These are phyloP conservation scores for Agrilus cyanescens DNA, from an alignment of 2,888 invertebrate species.

Conservation along the genomic window DNA sequence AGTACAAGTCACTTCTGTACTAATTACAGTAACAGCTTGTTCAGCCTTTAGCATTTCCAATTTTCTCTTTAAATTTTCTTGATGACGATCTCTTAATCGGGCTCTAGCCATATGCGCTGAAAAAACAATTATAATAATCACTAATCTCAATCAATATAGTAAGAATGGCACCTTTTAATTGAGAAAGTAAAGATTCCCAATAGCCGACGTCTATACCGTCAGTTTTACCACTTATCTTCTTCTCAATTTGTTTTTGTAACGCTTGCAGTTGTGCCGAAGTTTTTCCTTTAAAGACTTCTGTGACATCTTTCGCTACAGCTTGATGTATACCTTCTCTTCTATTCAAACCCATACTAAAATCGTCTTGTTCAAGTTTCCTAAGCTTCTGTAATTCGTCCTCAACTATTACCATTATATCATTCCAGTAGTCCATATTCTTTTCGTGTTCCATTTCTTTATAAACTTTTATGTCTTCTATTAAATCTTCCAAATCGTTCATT, in stretches of 20 bases:
- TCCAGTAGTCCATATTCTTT: slow-evolving; percentile 86
- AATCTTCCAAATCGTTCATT: slow-evolving; percentile 84
- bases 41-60: slow-evolving; percentile 81
- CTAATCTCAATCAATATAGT: not conserved
- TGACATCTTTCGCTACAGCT: slow-evolving; percentile 83
- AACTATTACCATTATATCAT: slow-evolving; percentile 89
- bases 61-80: slow-evolving; percentile 77
- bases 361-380: slow-evolving; percentile 56
- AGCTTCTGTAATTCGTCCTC: slow-evolving; percentile 85
- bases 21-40: slow-evolving; percentile 46
- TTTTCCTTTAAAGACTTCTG: slow-evolving; percentile 85
- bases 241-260: slow-evolving; percentile 73
- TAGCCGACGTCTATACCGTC: slow-evolving; percentile 94
- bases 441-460: slow-evolving; percentile 87
- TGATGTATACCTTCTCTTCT: slow-evolving; percentile 63
- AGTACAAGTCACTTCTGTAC: slow-evolving; percentile 15
- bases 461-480: slow-evolving; percentile 91
- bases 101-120: slow-evolving; percentile 88
- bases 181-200: slow-evolving; percentile 94
- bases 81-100: slow-evolving; percentile 82
- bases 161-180: slow-evolving; percentile 59
- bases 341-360: slow-evolving; percentile 44
- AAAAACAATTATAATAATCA: slow-evolving; percentile 13
- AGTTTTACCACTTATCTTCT: slow-evolving; percentile 69
- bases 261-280: slow-evolving; percentile 74